Percentiles rank a stretch among this genome's conserved stretches.
phyloP scores from a whole-genome alignment of 2,113 vertebrate species.

The Megalops atlanticus region DNA sequence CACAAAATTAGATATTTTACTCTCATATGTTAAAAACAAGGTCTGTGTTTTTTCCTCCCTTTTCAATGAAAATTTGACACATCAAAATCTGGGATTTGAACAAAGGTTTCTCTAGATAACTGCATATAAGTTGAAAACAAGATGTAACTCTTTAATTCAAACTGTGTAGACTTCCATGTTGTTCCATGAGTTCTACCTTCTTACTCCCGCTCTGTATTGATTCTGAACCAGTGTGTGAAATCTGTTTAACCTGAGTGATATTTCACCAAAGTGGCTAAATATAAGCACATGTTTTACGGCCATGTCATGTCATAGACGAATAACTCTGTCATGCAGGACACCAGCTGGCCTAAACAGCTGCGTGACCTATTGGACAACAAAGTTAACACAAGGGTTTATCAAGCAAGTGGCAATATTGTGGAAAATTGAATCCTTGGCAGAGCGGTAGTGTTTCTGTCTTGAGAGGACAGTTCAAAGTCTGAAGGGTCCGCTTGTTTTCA shows the following conservation, averaged over 20 bases:
- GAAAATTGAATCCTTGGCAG: slow-evolving; percentile 17
- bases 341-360: too few species aligned
- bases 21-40: not conserved
- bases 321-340: too few species aligned
- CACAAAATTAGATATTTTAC: not conserved
- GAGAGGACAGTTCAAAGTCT: not conserved
- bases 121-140: not conserved
- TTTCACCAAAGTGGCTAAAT: slow-evolving; percentile 41
- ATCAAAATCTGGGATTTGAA: not conserved
- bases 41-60: not conserved
- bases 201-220: too few species aligned
- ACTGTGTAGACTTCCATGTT: not conserved
- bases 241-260: too few species aligned
- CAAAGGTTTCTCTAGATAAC: not conserved
- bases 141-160: not conserved
- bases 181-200: too few species aligned
- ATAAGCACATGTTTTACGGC: slow-evolving; percentile 30
- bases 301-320: slow-evolving; percentile 42
- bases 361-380: not conserved
- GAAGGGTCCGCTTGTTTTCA: not conserved
- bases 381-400: not conserved
- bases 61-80: not conserved
- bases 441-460: not conserved
- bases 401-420: slow-evolving; percentile 21
- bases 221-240: too few species aligned